Percentiles rank a stretch among this genome's conserved stretches.
Evolutionary conservation across 2,797 vertebrate genomes (phyloP).

Genomic region (Sebastes miniatus): DNA sequence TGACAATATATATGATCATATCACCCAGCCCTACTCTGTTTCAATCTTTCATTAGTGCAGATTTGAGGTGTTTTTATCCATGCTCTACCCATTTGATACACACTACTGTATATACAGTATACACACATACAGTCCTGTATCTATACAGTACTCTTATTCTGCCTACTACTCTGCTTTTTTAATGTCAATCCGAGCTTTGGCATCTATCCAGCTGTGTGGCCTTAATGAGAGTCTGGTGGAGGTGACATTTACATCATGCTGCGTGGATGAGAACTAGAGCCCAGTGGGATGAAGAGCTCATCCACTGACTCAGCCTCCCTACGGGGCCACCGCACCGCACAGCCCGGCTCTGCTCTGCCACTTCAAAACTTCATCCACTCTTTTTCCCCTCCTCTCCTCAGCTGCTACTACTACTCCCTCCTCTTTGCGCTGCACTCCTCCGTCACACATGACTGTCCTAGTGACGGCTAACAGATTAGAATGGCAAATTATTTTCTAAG

Average conservation of each 20-base stretch:
- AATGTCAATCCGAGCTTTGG: conserved; percentile 43
- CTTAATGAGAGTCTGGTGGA: conserved; percentile 60
- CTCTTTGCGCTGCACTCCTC: neutral
- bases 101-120: too few species aligned
- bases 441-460: neutral
- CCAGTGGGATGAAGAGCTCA: conserved; percentile 62
- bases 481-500: neutral
- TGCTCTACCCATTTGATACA: neutral
- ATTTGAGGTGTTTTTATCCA: neutral
- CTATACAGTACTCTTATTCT: neutral
- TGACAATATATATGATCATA: neutral
- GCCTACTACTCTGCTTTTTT: neutral
- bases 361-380: conserved; percentile 34
- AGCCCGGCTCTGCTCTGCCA: neutral
- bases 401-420: neutral
- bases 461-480: neutral
- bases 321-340: neutral
- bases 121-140: neutral
- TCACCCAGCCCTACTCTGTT: neutral
- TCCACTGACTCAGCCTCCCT: conserved; percentile 38
- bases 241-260: conserved; percentile 73
- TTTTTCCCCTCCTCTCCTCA: neutral
- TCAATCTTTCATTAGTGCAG: neutral
- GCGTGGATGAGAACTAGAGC: conserved; percentile 50
- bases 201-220: conserved; percentile 42